phyloP scores from a whole-genome alignment of 2,113 vertebrate species.

The Synchiropus splendidus region DNA sequence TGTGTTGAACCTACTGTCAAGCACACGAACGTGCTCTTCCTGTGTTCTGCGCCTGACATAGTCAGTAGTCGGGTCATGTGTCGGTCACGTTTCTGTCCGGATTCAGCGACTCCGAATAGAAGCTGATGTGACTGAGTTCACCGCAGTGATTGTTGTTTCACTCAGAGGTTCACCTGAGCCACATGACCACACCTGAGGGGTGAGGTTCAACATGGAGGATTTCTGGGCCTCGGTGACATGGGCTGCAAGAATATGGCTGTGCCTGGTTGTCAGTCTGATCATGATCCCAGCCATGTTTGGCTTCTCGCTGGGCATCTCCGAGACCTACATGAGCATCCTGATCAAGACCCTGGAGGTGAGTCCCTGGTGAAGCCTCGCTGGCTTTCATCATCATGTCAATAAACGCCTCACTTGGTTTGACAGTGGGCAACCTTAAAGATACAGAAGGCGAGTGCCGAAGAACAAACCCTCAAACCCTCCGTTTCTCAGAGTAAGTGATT shows the following conservation, averaged over 20 bases:
- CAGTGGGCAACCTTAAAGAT: conserved; percentile 93
- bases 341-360: conserved; percentile 87
- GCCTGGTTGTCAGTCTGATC: conserved; percentile 68
- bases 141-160: not conserved
- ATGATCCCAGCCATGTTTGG: conserved; percentile 86
- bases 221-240: conserved; percentile 40
- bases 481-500: conserved; percentile 76
- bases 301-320: conserved; percentile 85
- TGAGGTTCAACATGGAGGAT: conserved; percentile 74
- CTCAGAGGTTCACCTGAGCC: not conserved
- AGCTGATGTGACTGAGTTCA: not conserved
- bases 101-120: not conserved
- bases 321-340: conserved; percentile 82
- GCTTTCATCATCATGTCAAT: too few species aligned
- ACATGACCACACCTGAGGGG: conserved; percentile 19
- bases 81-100: too few species aligned
- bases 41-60: too few species aligned
- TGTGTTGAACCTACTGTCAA: too few species aligned
- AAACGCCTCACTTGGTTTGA: conserved; percentile 3
- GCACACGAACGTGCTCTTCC: too few species aligned
- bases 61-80: too few species aligned
- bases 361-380: not conserved
- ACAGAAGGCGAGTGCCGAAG: conserved; percentile 67
- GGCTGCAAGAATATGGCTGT: conserved; percentile 68
- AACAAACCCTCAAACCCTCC: conserved; percentile 51